A percentile compares a stretch with the other conserved stretches of the same genome.
Evolutionary conservation across 37 sponge, comb jelly and placozoan genomes (phyloP).

Genomic region (Mnemiopsis leidyi): DNA sequence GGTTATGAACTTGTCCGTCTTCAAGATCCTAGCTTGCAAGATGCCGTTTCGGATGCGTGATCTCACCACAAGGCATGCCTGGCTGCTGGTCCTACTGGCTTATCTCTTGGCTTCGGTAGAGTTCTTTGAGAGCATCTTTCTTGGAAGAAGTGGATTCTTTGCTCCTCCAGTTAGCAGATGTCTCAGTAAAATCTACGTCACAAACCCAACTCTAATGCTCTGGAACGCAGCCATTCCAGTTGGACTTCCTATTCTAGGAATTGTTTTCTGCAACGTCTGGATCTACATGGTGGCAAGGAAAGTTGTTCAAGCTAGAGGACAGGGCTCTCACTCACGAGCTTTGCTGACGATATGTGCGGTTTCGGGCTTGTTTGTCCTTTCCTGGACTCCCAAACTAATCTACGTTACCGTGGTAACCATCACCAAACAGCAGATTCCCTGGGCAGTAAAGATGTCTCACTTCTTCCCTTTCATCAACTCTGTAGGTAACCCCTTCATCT

Average conservation of each 20-base stretch:
- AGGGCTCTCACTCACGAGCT: background rate
- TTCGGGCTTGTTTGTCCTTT: background rate
- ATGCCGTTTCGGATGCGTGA: background rate
- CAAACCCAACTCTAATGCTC: background rate
- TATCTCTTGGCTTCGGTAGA: background rate
- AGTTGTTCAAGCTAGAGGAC: background rate
- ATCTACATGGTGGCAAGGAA: background rate
- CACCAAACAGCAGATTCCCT: background rate
- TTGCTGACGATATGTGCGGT: constrained; percentile 9
- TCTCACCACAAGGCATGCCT: background rate
- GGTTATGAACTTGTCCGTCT: background rate
- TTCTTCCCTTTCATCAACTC: constrained; percentile 43
- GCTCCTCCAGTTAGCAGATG: constrained; percentile 18
- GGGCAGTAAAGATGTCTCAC: constrained; percentile 9
- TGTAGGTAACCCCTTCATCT: constrained; percentile 26
- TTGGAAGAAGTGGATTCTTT: background rate
- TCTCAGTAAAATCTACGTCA: background rate
- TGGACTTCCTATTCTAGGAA: background rate
- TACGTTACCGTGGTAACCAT: background rate
- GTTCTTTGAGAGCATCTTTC: background rate
- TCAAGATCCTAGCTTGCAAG: background rate
- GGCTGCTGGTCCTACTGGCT: background rate
- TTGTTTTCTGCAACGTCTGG: background rate
- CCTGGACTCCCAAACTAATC: background rate
- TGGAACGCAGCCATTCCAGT: constrained; percentile 22